phyloP scores from a whole-genome alignment of 2,797 vertebrate species.

The Poeciliopsis presidionis region DNA sequence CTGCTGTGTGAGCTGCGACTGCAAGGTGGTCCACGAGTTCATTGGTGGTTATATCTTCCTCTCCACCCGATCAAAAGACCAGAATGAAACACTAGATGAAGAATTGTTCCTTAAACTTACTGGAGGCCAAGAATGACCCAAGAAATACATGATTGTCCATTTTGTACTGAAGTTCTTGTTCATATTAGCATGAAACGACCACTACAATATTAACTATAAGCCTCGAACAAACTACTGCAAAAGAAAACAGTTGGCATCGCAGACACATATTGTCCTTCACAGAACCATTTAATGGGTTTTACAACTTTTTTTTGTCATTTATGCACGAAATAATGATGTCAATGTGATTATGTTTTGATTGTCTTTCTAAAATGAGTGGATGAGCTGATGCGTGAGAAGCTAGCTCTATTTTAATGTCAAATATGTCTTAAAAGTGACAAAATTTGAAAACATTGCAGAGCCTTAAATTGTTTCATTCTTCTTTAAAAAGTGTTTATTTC shows the following conservation, averaged over 20 bases:
- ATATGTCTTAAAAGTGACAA: neutral
- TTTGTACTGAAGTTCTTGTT: neutral
- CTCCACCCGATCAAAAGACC: slow-evolving; percentile 96
- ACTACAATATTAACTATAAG: slow-evolving; percentile 34
- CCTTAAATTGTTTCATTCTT: slow-evolving; percentile 25
- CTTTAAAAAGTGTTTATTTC: neutral
- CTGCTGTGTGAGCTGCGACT: slow-evolving; percentile 90
- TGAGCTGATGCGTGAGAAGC: slow-evolving; percentile 25
- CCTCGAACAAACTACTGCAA: slow-evolving; percentile 18
- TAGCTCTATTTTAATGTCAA: slow-evolving; percentile 16
- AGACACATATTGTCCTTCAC: slow-evolving; percentile 17
- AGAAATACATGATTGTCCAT: neutral
- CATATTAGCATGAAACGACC: slow-evolving; percentile 2
- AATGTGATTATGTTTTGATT: slow-evolving; percentile 57
- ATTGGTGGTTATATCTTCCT: slow-evolving; percentile 99
- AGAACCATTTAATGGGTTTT: slow-evolving; percentile 4
- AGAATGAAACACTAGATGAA: slow-evolving; percentile 95
- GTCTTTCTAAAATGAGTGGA: slow-evolving; percentile 21
- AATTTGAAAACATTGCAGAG: slow-evolving; percentile 30
- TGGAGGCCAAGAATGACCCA: slow-evolving; percentile 90
- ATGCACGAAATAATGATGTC: slow-evolving; percentile 13
- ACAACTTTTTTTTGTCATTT: neutral
- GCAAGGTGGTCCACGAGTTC: slow-evolving; percentile 96
- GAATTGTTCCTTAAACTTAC: slow-evolving; percentile 98
- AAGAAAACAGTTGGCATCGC: slow-evolving; percentile 6